Percentiles rank a stretch among this genome's conserved stretches.
phyloP scores from a whole-genome alignment of 1,140 invertebrate species.

The Drosophila teissieri region DNA sequence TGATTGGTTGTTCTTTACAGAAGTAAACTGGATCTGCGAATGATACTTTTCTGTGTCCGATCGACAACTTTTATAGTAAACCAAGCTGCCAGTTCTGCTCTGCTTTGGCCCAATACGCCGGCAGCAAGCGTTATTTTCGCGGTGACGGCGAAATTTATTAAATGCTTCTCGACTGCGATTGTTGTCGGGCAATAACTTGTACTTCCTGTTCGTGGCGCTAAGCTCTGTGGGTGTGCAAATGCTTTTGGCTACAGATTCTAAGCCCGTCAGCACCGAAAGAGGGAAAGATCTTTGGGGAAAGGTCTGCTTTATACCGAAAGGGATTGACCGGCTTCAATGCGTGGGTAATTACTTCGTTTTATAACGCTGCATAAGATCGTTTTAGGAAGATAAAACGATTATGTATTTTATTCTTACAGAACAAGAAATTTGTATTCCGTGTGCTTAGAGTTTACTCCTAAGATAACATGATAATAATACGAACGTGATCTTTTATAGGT shows the following conservation, averaged over 20 bases:
- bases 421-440: not conserved
- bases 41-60: constrained; percentile 51
- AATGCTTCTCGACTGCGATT: constrained; percentile 58
- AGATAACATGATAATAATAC: constrained; percentile 9
- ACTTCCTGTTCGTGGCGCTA: constrained; percentile 73
- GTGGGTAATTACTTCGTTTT: constrained; percentile 17
- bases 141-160: constrained; percentile 68
- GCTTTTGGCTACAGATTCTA: constrained; percentile 35
- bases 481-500: constrained; percentile 14
- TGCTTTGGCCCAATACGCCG: constrained; percentile 16
- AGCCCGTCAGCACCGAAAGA: constrained; percentile 22
- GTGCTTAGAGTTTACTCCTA: not conserved
- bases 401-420: not conserved
- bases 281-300: constrained; percentile 54
- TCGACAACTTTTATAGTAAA: constrained; percentile 64
- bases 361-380: constrained; percentile 3
- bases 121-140: constrained; percentile 56
- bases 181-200: constrained; percentile 61
- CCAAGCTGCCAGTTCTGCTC: constrained; percentile 29
- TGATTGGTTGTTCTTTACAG: constrained; percentile 67
- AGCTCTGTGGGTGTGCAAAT: constrained; percentile 70
- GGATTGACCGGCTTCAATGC: constrained; percentile 13
- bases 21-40: constrained; percentile 49
- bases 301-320: constrained; percentile 19
- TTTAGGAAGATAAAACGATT: not conserved